Conservation (phyloP, 2,113 vertebrate genomes). For the Puntigrus tetrazona region DNA sequence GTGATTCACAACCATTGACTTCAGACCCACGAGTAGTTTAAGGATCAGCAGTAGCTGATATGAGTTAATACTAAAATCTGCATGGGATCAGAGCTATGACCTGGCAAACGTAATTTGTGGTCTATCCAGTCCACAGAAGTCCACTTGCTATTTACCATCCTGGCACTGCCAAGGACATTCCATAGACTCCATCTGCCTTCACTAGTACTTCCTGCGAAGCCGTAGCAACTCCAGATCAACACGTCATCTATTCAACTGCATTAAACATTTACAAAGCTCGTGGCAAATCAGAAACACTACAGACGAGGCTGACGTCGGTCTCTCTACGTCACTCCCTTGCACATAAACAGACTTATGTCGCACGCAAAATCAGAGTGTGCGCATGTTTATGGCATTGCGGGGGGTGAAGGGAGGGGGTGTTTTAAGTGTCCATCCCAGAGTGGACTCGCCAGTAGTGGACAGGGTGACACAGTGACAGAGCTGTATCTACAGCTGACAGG, state of each 20-base stretch:
- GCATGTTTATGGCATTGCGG: not conserved
- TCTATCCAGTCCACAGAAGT: not conserved
- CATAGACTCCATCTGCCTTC: constrained; percentile 26
- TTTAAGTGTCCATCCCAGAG: constrained; percentile 10
- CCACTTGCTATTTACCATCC: constrained; percentile 9
- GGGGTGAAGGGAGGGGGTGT: not conserved
- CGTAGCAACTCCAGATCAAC: constrained; percentile 49
- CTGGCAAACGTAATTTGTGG: not conserved
- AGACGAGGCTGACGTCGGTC: constrained; percentile 36
- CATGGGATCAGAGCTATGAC: not conserved
- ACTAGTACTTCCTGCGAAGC: constrained; percentile 14
- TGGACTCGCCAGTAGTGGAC: not conserved
- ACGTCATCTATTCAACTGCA: constrained; percentile 6
- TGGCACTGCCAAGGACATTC: constrained; percentile 36
- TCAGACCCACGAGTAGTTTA: not conserved
- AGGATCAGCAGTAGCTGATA: not conserved
- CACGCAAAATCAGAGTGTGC: not conserved
- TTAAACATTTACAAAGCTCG: constrained; percentile 28
- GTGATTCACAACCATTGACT: not conserved
- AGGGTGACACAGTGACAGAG: constrained; percentile 35
- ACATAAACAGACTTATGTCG: constrained; percentile 21
- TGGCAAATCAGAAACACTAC: not conserved
- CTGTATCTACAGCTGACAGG: constrained; percentile 44
- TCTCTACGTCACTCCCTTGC: constrained; percentile 35
- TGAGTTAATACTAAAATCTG: not conserved